Base-by-base conservation (phyloP, 2,797 vertebrate genomes). In the Muraenolepis orangiensis region DNA sequence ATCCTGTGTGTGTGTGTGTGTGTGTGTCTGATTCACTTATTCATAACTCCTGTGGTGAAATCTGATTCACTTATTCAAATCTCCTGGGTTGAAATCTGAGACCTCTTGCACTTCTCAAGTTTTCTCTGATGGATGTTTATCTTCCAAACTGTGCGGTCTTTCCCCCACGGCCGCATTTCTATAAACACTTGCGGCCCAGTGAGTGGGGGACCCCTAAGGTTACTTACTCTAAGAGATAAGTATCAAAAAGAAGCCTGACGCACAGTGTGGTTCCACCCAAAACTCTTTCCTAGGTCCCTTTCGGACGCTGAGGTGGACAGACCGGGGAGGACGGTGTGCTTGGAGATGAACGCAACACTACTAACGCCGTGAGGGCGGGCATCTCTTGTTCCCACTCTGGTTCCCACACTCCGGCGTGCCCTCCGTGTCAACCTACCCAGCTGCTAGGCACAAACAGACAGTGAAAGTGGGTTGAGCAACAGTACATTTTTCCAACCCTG, bases 31-130 rank as follows among this genome's bases (percentile, higher is more conserved):
- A 57, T 57, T 57, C 51, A 57, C 51, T 23, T 23, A 57, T 57
- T 57, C 51, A 57, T 57, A 57, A 23, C 51, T 57, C 51, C 51
- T 57, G 38, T 2, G 16, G 42, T 18, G 40, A 42, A 16, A 34
- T 34, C 3, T 34, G 3, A 34, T 34, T 34, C 32, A 84, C 76
- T 87, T 84, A 83, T 89, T 84, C 78, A 83, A 82, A 73, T 72
- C 69, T 66, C 6, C 13, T 0, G 14, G 1, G 20, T 69, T 70
- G 77, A 76, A 73, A n/a, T n/a, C n/a, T n/a, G n/a, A n/a, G n/a
- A 18, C 42, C 61, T 28, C n/a, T 61, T 23, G 10, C 18, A 10
- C 18, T n/a, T 11, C 26, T 26, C 64, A 4, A 26, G 6, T 66
- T 29, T 16, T 13, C 64, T 29, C 64, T 66, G 64, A 30, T 30